Percentiles rank a stretch among this genome's conserved stretches.
Conservation (phyloP, 2,888 invertebrate genomes). For the Metellina segmentata region DNA sequence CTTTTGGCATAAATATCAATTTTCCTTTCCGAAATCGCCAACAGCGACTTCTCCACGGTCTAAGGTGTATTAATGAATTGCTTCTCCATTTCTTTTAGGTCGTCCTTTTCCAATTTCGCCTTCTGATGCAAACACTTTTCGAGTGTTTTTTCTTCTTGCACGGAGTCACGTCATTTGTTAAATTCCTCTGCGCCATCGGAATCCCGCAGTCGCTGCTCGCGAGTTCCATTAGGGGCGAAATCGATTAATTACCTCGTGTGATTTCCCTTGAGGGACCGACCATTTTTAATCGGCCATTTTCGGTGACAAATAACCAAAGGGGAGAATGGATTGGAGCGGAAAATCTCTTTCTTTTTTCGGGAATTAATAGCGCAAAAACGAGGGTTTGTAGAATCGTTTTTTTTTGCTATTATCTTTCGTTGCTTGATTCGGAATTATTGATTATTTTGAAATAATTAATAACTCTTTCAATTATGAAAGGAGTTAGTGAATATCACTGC, state of each 20-base stretch:
- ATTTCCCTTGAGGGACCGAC: neutral
- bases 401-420: neutral
- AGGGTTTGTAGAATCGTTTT: neutral
- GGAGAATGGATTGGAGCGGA: neutral
- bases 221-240: neutral
- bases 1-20: no score
- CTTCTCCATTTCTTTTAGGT: no score
- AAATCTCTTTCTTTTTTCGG: constrained; percentile 9
- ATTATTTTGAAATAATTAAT: neutral
- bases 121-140: no score
- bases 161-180: no score
- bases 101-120: no score
- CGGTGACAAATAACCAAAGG: constrained; percentile 63
- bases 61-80: no score
- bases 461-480: neutral
- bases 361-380: neutral
- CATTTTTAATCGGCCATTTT: constrained; percentile 49
- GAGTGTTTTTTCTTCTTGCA: no score
- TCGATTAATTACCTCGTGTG: constrained; percentile 13
- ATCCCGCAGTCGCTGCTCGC: no score
- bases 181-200: no score
- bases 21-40: no score
- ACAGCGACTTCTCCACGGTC: no score
- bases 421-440: neutral
- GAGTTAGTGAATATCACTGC: neutral